These are phyloP conservation scores for Anastrepha ludens DNA, from an alignment of 1,140 invertebrate species.

Conservation along the genomic window DNA sequence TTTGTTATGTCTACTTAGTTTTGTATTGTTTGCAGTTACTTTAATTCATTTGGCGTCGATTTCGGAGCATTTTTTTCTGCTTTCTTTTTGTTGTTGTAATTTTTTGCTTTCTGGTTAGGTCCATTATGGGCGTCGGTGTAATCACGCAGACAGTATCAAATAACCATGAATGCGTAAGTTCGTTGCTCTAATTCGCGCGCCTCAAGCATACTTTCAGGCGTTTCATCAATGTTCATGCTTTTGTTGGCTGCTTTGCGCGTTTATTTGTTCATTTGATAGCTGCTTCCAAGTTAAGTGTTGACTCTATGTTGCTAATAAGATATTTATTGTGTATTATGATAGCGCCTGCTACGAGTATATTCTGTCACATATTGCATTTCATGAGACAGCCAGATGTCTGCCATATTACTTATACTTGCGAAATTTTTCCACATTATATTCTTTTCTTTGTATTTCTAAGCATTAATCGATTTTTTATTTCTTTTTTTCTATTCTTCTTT, in stretches of 20 bases:
- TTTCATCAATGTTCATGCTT: background rate
- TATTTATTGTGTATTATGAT: background rate
- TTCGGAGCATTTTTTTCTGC: background rate
- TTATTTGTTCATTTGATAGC: background rate
- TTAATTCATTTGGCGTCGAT: background rate
- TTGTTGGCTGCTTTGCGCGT: background rate
- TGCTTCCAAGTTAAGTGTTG: background rate
- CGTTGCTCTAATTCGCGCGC: constrained; percentile 41
- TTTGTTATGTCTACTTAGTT: background rate
- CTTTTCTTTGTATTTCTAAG: background rate
- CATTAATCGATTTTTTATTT: background rate
- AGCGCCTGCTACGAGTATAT: background rate
- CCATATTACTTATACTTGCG: background rate
- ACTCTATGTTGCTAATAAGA: background rate
- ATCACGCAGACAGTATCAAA: constrained; percentile 8
- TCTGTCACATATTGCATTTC: background rate
- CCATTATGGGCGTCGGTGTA: background rate
- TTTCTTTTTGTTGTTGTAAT: background rate
- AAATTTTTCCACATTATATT: background rate
- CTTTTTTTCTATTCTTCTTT: background rate
- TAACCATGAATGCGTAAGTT: constrained; percentile 43
- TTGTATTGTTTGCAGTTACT: background rate
- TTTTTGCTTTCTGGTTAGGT: background rate
- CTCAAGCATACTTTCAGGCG: constrained; percentile 23
- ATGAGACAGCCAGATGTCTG: no score